A percentile compares a stretch with the other conserved stretches of the same genome.
These are phyloP conservation scores for Syrphus vitripennis DNA, from an alignment of 2,888 invertebrate species.

Conservation along the genomic window DNA sequence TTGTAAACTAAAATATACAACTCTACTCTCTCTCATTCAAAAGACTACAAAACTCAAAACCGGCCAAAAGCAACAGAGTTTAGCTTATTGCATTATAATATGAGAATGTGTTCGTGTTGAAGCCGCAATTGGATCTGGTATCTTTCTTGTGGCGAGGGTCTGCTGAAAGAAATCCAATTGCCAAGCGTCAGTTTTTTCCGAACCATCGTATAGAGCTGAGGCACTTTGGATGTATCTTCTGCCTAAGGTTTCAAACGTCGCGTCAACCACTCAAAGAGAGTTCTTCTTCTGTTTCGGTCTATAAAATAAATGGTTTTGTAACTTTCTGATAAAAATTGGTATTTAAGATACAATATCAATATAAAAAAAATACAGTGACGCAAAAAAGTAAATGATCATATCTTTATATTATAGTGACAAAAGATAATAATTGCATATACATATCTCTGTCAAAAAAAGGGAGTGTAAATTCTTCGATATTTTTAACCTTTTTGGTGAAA, in stretches of 20 bases:
- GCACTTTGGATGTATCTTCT: conserved; percentile 18
- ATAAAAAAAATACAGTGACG: not conserved
- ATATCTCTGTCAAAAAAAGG: not conserved
- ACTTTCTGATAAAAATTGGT: conserved; percentile 14
- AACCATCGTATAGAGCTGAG: conserved; percentile 50
- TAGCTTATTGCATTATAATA: not conserved
- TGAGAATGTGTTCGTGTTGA: conserved; percentile 21
- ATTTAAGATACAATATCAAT: conserved; percentile 7
- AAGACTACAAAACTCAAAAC: conserved; percentile 42
- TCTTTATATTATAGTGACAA: not conserved
- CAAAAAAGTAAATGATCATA: not conserved
- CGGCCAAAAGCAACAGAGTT: conserved; percentile 55
- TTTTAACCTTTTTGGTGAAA: conserved; percentile 64
- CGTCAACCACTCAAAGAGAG: not conserved
- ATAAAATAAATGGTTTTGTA: conserved; percentile 18
- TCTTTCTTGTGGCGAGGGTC: conserved; percentile 41
- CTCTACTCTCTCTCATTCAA: conserved; percentile 46
- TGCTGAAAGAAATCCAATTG: conserved; percentile 62
- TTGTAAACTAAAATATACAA: not conserved
- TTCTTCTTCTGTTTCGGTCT: conserved; percentile 13
- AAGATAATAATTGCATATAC: not conserved
- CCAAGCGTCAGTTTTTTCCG: conserved; percentile 64
- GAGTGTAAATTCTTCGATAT: not conserved
- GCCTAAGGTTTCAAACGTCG: not conserved
- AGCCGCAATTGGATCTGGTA: conserved; percentile 8